Evolutionary conservation across 2,797 vertebrate genomes (phyloP).

Genomic region (Momotus momota): DNA sequence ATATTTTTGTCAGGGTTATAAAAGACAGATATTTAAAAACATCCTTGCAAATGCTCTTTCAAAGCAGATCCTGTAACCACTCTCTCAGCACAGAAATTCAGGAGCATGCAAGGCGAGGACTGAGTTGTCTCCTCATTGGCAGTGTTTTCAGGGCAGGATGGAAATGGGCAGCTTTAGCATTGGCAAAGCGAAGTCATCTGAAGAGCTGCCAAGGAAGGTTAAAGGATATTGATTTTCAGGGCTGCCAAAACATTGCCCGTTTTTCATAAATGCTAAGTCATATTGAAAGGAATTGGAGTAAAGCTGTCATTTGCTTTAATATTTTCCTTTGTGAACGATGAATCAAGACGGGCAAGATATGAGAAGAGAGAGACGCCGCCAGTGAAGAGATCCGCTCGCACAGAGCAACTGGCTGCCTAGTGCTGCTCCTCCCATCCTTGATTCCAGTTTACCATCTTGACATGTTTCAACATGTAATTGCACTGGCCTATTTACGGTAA

Average conservation of each 20-base stretch:
- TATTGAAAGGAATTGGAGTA: not conserved
- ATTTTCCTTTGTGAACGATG: not conserved
- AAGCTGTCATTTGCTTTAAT: not conserved
- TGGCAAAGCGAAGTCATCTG: not conserved
- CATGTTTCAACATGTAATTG: slow-evolving; percentile 48
- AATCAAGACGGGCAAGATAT: accelerated
- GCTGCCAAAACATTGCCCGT: not conserved
- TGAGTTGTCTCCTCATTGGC: not conserved
- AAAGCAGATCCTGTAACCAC: not conserved
- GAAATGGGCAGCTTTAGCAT: not conserved
- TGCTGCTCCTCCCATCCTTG: not conserved
- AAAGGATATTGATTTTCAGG: slow-evolving; percentile 9
- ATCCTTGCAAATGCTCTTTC: not conserved
- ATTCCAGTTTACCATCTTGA: not conserved
- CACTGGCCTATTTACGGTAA: slow-evolving; percentile 10
- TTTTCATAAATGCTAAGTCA: not conserved
- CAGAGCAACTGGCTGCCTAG: not conserved
- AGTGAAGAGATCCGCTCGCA: not conserved
- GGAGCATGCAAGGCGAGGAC: accelerated
- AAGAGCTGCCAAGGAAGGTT: not conserved
- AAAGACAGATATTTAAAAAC: not conserved
- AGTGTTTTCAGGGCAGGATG: not conserved
- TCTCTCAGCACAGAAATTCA: not conserved
- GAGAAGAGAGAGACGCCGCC: accelerated
- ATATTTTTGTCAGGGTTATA: accelerated